phyloP scores from a whole-genome alignment of 2,797 vertebrate genomes.

The Phalanger gymnotis region DNA sequence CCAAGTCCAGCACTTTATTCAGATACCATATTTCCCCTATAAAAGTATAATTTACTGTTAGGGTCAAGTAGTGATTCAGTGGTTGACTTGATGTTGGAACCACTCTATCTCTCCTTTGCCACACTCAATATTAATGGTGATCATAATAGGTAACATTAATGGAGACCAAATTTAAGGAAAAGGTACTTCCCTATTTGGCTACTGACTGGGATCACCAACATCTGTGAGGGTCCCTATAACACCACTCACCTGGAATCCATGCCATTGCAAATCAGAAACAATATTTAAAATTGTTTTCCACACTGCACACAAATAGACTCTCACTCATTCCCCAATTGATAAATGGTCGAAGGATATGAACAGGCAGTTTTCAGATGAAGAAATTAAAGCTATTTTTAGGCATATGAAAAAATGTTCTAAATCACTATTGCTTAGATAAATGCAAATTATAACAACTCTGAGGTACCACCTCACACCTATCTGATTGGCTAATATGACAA shows the following conservation, averaged over 20 bases:
- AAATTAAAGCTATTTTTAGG: too few relatives aligned
- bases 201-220: background rate
- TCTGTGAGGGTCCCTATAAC: background rate
- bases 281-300: constrained; percentile 22
- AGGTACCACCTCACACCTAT: too few relatives aligned
- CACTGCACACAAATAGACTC: background rate
- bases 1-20: background rate
- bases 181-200: background rate
- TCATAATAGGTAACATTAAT: background rate
- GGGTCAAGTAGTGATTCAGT: background rate
- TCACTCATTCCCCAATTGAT: background rate
- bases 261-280: constrained; percentile 11
- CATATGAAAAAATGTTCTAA: too few relatives aligned
- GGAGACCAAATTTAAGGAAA: background rate
- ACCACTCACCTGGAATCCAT: constrained; percentile 6
- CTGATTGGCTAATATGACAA: too few relatives aligned
- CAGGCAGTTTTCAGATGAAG: too few relatives aligned
- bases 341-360: too few relatives aligned
- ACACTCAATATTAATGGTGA: background rate
- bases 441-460: too few relatives aligned
- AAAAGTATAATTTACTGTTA: background rate
- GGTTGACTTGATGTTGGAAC: background rate
- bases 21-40: constrained; percentile 11
- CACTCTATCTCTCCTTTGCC: background rate
- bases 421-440: too few relatives aligned